Evolutionary conservation across 2,797 vertebrate species (phyloP).

Genomic region (Pyrocephalus nanus): DNA sequence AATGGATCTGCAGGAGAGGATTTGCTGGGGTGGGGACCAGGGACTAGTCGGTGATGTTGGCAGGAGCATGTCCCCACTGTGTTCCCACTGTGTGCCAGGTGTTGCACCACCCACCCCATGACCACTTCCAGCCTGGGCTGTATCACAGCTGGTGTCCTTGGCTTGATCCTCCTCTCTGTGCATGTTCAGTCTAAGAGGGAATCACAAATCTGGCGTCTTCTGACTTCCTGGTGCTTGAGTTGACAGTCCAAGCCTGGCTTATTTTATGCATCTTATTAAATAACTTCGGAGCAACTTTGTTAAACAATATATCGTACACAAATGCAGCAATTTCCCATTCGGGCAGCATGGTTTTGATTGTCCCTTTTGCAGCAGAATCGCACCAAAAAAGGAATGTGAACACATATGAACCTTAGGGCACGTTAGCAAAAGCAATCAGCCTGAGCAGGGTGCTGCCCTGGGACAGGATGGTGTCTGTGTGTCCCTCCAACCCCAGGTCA

Average conservation of each 20-base stretch:
- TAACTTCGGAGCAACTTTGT: not conserved
- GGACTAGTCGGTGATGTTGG: not conserved
- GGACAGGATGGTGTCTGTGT: not conserved
- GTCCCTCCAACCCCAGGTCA: not conserved
- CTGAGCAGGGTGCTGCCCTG: not conserved
- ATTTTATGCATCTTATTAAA: not conserved
- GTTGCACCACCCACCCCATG: not conserved
- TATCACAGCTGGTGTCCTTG: fast-evolving
- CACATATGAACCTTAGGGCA: not conserved
- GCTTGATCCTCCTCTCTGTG: not conserved
- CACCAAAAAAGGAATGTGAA: not conserved
- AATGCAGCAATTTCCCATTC: not conserved
- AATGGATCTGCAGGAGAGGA: not conserved
- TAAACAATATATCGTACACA: not conserved
- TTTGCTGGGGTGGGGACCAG: not conserved
- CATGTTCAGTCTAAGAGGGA: fast-evolving
- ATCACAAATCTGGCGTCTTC: not conserved
- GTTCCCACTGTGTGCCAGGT: not conserved
- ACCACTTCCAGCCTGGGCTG: not conserved
- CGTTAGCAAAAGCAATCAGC: fast-evolving
- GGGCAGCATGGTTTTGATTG: not conserved
- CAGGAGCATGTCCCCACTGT: not conserved
- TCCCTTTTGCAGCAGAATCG: not conserved
- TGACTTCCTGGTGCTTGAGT: not conserved
- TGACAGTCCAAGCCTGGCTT: not conserved